Evolutionary conservation across 2,797 vertebrate species (phyloP), one percentile per base, ranked within the genome.

Genomic region (Lindbergichthys nudifrons): DNA sequence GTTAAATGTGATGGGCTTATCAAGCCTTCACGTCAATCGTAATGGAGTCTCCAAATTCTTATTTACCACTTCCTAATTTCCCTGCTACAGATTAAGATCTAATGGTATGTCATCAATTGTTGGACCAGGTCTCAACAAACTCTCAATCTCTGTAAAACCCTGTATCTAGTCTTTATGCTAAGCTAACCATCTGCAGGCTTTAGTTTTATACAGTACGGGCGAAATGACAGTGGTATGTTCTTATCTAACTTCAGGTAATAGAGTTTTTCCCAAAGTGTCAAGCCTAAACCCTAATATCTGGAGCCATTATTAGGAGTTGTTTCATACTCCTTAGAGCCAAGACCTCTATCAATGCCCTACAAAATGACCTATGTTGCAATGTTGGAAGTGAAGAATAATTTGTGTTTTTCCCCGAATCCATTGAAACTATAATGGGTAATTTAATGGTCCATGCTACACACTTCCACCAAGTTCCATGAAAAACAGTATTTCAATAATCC

Each of bases 31-130:
- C 8, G 8, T 36, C 32, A 36, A 36, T 8, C 32, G 7, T 42
- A 45, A 4, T 10, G 12, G 50, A 52, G 4, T 16, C 36, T 53
- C 65, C 30, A 61, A 16, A 36, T 48, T 66, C 16, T 18, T 32
- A 43, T 43, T 56, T 53, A 26, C 52, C 69, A 26, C 9, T 9
- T 53, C 45, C 48, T 57, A 39, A 69, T 42, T 21, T 47, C 45
- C 52, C 21, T 19, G 43, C 21, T 5, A 10, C 11, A 48, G 43
- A 70, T 75, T 63, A 14, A 56, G 15, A 66, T 66, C 47, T 23
- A 4, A 3, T 45, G 32, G 52, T 56, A 65, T 75, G 70, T 65
- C 32, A 36, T 36, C 32, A 36, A 36, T 7, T 36, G 32, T 36
- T 36, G 32, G 8, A 36, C 45, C 45, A 46, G 15, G 45, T 46